Percentiles rank a stretch among this genome's conserved stretches.
Conservation (phyloP, 2,113 vertebrate species). For the Chiloscyllium plagiosum region DNA sequence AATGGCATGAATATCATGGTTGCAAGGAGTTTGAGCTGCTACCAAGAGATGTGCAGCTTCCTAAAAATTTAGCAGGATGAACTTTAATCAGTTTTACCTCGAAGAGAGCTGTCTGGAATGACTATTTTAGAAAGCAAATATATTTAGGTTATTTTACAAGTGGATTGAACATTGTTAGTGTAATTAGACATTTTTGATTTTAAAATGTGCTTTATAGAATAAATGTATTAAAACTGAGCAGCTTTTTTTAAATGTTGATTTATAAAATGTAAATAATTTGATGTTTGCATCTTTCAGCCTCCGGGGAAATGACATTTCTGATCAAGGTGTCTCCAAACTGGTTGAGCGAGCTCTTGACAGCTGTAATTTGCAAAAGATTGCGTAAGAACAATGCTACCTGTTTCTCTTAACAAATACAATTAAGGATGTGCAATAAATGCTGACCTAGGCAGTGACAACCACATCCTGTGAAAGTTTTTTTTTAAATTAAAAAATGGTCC, state of each 20-base stretch:
- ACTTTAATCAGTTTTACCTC: neutral
- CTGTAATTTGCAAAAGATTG: conserved; percentile 68
- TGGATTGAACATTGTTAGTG: neutral
- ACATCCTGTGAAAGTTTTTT: no score
- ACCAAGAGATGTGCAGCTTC: neutral
- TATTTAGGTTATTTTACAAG: neutral
- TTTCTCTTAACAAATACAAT: neutral
- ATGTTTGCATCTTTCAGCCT: conserved; percentile 51
- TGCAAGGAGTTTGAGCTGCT: neutral
- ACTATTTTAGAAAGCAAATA: neutral
- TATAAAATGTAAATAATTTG: neutral
- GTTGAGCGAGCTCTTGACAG: conserved; percentile 56
- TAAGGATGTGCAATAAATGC: no score
- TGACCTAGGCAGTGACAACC: no score
- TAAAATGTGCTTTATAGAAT: neutral
- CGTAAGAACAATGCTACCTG: conserved; percentile 53
- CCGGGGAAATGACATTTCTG: conserved; percentile 73
- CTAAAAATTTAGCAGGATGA: neutral
- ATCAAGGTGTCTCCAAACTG: conserved; percentile 65
- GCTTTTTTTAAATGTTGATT: neutral
- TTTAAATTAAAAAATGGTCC: neutral
- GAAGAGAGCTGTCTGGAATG: neutral
- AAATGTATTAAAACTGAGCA: neutral
- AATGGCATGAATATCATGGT: neutral
- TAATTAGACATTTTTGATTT: neutral